These are phyloP conservation scores for Lophius piscatorius DNA, from an alignment of 2,113 vertebrate genomes.

Conservation along the genomic window DNA sequence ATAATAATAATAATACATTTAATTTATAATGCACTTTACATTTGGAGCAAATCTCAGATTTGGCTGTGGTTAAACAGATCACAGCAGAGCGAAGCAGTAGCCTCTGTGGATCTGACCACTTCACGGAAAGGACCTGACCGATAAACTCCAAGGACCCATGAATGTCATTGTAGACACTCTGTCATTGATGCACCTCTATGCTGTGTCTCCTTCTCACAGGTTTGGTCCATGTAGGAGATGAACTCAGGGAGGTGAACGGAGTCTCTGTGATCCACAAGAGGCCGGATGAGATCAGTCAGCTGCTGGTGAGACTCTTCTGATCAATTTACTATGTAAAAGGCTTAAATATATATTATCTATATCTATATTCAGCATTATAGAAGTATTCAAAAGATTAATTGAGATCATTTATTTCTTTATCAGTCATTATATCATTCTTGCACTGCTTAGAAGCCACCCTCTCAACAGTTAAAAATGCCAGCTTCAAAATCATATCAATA, in stretches of 20 bases:
- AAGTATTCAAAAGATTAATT: too few relatives aligned
- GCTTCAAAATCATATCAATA: too few relatives aligned
- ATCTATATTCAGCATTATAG: too few relatives aligned
- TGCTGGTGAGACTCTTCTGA: slow-evolving; percentile 80
- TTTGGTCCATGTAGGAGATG: slow-evolving; percentile 94
- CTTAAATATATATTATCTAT: too few relatives aligned
- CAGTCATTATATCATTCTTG: too few relatives aligned
- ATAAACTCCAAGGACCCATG: slow-evolving; percentile 3
- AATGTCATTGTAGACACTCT: background rate
- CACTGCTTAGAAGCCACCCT: too few relatives aligned
- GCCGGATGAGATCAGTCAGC: slow-evolving; percentile 96
- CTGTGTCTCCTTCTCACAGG: slow-evolving; percentile 72
- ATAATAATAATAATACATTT: too few relatives aligned
- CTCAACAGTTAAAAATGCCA: too few relatives aligned
- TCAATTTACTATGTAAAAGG: background rate
- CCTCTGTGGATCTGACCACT: slow-evolving; percentile 31
- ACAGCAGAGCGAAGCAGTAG: slow-evolving; percentile 1
- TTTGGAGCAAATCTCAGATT: too few relatives aligned
- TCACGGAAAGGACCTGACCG: slow-evolving; percentile 2
- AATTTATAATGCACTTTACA: too few relatives aligned
- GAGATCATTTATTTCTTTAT: too few relatives aligned
- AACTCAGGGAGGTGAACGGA: slow-evolving; percentile 95
- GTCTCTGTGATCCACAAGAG: slow-evolving; percentile 91
- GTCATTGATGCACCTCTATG: background rate
- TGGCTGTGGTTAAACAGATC: slow-evolving; percentile 37